Conservation (phyloP, 2,888 invertebrate species). For the Caenorhabditis sp. region DNA sequence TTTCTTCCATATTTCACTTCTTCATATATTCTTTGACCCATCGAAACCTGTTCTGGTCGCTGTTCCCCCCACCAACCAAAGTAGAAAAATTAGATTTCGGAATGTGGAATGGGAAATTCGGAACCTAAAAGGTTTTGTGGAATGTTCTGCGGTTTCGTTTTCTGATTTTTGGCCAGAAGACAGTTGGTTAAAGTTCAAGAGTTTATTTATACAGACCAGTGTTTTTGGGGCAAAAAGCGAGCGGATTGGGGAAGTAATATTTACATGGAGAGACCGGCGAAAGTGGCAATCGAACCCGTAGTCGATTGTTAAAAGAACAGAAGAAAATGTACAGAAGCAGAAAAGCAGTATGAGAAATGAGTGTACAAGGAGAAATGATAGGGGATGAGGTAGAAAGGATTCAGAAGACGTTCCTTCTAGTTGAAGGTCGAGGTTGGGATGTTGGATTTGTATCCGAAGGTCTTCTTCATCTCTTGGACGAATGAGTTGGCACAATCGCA, state of each 20-base stretch:
- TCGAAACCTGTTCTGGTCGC: conserved; percentile 21
- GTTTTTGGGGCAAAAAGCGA: conserved; percentile 30
- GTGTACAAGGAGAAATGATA: conserved; percentile 44
- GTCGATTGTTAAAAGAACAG: conserved; percentile 47
- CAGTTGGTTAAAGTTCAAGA: not conserved
- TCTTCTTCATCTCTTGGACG: conserved; percentile 76
- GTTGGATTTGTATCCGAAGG: conserved; percentile 73
- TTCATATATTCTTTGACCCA: conserved; percentile 43
- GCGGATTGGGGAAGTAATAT: conserved; percentile 29
- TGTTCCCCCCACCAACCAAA: conserved; percentile 29
- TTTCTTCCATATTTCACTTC: conserved; percentile 25
- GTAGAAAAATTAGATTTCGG: conserved; percentile 31
- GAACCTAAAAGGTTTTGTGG: not conserved
- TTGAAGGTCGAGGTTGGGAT: conserved; percentile 47
- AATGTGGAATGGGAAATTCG: conserved; percentile 15
- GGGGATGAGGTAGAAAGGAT: not conserved
- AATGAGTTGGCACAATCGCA: conserved; percentile 79
- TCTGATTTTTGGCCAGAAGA: not conserved
- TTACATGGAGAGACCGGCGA: conserved; percentile 51
- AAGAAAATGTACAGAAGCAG: conserved; percentile 28
- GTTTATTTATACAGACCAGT: conserved; percentile 49
- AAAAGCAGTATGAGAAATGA: conserved; percentile 24
- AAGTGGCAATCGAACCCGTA: conserved; percentile 57
- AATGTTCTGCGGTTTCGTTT: not conserved
- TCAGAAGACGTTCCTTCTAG: not conserved